Percentiles rank a stretch among this genome's conserved stretches.
Conservation (phyloP, 2,888 invertebrate genomes). For the Pyrrhosoma nymphula region DNA sequence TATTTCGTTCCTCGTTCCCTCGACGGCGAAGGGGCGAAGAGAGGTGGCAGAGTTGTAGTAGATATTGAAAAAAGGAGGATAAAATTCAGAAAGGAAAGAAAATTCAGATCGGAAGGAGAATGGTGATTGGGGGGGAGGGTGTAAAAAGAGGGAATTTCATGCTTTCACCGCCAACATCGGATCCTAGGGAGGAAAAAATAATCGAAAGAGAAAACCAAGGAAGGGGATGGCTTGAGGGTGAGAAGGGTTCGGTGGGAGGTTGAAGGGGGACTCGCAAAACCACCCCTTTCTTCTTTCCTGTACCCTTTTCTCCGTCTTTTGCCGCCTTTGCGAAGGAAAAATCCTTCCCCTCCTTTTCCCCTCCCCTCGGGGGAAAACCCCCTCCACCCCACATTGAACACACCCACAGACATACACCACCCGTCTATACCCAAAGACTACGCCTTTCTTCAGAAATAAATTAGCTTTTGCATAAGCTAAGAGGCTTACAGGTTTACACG, state of each 20-base stretch:
- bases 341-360: background rate
- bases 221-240: background rate
- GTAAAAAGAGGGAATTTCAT: background rate
- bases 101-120: background rate
- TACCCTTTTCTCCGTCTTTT: background rate
- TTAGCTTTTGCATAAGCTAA: constrained; percentile 62
- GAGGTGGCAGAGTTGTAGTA: too few species aligned
- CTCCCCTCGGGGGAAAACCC: background rate
- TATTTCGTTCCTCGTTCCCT: too few species aligned
- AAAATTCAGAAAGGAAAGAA: too few species aligned
- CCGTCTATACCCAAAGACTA: background rate
- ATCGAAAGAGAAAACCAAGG: background rate
- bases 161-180: constrained; percentile 7
- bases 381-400: background rate
- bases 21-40: too few species aligned
- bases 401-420: background rate
- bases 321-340: too few species aligned
- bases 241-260: too few species aligned
- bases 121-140: background rate
- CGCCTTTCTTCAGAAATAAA: constrained; percentile 59
- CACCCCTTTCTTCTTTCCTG: background rate
- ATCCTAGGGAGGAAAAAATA: background rate
- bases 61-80: too few species aligned
- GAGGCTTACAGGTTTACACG: constrained; percentile 64
- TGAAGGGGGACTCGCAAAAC: background rate